Percentiles rank a stretch among this genome's conserved stretches.
Conservation (phyloP, 2,797 vertebrate genomes). For the Tenualosa ilisha region DNA sequence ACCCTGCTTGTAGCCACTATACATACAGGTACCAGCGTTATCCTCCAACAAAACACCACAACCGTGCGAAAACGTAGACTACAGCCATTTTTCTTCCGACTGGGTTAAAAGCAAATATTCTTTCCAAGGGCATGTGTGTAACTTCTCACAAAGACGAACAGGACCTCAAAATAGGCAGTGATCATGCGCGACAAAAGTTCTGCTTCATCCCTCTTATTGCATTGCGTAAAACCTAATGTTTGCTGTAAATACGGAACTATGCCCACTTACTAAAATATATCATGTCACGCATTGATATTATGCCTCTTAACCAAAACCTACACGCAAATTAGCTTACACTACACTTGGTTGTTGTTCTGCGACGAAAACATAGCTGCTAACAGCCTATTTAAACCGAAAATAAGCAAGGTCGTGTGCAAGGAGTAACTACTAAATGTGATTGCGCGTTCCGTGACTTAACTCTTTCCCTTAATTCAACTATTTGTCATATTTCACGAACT, state of each 20-base stretch:
- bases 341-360: conserved; percentile 5
- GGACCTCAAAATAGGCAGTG: conserved; percentile 11
- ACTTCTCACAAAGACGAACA: neutral
- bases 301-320: neutral
- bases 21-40: neutral
- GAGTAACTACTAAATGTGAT: neutral
- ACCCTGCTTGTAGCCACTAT: neutral
- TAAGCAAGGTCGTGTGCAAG: neutral
- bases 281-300: neutral
- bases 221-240: neutral
- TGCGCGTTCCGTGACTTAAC: neutral
- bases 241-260: neutral
- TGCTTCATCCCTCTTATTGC: neutral
- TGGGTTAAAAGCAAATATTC: neutral
- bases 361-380: neutral
- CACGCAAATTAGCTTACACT: neutral
- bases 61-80: neutral
- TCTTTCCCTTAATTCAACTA: conserved; percentile 10
- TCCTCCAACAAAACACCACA: neutral
- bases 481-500: conserved; percentile 18
- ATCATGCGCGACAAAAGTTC: conserved; percentile 17
- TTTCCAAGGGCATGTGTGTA: conserved; percentile 8
- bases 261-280: neutral
- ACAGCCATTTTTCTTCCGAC: neutral
- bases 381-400: conserved; percentile 9